phyloP scores from a whole-genome alignment of 2,797 vertebrate species.

The Sciurus vulgaris region DNA sequence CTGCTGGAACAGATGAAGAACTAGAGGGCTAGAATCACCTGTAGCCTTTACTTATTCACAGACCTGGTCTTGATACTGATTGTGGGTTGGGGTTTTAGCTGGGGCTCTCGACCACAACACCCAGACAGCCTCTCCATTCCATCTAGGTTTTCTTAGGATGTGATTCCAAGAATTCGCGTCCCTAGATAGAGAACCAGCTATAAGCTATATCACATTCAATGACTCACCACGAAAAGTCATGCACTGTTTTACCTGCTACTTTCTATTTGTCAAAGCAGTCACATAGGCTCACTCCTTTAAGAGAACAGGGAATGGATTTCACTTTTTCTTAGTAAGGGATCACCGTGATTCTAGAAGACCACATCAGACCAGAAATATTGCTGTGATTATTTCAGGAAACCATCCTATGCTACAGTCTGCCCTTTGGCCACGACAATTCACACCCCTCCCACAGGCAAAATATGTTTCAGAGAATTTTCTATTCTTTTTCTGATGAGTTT shows the following conservation, averaged over 20 bases:
- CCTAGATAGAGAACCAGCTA: background rate
- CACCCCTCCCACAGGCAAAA: background rate
- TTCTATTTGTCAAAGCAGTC: background rate
- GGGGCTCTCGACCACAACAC: background rate
- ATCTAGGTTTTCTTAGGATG: background rate
- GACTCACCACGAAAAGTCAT: background rate
- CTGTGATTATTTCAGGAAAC: conserved; percentile 23
- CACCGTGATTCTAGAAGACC: background rate
- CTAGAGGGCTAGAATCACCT: background rate
- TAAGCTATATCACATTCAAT: background rate
- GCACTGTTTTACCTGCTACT: background rate
- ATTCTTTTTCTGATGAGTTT: background rate
- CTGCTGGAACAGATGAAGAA: background rate
- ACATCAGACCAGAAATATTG: background rate
- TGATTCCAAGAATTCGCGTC: background rate
- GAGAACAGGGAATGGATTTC: background rate
- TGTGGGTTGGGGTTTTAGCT: background rate
- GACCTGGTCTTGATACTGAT: background rate
- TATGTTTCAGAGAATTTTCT: background rate
- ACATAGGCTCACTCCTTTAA: background rate
- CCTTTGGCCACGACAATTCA: background rate
- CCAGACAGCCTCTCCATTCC: background rate
- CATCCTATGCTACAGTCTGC: background rate
- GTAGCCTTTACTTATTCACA: background rate
- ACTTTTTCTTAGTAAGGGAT: background rate